Evolutionary conservation across 2,113 vertebrate genomes (phyloP).

Genomic region (Gallinago media): DNA sequence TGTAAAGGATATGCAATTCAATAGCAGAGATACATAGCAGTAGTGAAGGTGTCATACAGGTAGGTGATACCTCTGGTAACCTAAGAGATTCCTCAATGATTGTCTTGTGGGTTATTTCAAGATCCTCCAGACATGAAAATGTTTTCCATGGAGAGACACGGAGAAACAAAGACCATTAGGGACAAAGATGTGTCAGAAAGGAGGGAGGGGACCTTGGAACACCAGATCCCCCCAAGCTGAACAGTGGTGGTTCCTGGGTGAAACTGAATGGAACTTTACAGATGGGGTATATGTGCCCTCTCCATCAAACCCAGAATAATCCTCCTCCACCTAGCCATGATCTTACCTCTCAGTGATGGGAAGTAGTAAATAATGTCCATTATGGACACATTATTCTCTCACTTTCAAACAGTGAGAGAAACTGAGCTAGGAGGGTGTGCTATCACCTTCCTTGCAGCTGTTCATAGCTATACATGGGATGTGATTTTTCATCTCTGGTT

Average conservation of each 20-base stretch:
- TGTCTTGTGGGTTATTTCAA: neutral
- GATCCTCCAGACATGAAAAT: neutral
- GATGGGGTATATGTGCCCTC: accelerated
- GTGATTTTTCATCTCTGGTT: neutral
- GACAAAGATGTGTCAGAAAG: neutral
- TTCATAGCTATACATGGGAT: neutral
- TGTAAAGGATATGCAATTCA: neutral
- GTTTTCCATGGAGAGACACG: neutral
- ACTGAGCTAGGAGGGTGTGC: neutral
- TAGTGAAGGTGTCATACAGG: neutral
- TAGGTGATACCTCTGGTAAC: neutral
- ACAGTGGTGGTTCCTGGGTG: no score
- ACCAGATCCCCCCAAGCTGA: no score
- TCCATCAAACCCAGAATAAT: neutral
- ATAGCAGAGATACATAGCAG: neutral
- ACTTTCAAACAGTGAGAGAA: neutral
- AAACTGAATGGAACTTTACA: neutral
- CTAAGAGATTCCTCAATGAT: accelerated
- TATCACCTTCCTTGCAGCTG: neutral
- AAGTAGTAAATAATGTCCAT: neutral
- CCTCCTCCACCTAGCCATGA: neutral
- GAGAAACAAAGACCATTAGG: neutral
- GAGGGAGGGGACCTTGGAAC: neutral
- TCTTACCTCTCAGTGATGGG: neutral
- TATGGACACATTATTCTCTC: neutral